phyloP scores from a whole-genome alignment of 2,888 invertebrate genomes.

The Pristionchus japonicus region DNA sequence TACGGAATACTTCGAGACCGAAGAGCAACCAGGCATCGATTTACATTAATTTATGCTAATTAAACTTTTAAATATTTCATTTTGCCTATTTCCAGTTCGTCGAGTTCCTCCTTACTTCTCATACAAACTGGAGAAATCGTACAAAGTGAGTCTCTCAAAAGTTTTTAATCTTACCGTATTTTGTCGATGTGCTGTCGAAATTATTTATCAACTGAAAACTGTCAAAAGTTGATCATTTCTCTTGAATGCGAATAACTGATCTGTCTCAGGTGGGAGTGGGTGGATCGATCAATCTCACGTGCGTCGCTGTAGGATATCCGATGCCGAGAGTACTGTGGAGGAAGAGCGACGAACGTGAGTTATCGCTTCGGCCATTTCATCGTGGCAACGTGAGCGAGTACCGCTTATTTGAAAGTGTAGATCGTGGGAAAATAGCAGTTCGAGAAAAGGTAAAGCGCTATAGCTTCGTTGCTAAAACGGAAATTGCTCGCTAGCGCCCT shows the following conservation, averaged over 20 bases:
- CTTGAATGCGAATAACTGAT: not conserved
- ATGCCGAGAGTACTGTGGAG: constrained; percentile 92
- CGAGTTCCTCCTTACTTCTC: constrained; percentile 96
- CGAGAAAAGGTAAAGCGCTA: too few species aligned
- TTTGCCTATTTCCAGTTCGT: constrained; percentile 82
- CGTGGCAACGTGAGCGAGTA: too few species aligned
- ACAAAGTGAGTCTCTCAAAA: constrained; percentile 87
- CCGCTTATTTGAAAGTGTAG: too few species aligned
- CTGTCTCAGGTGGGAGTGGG: constrained; percentile 85
- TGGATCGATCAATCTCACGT: constrained; percentile 90
- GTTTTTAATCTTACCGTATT: too few species aligned
- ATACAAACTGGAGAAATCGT: constrained; percentile 87
- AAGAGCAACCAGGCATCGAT: constrained; percentile 35
- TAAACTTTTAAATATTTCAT: not conserved
- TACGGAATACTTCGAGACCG: constrained; percentile 35
- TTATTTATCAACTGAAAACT: too few species aligned
- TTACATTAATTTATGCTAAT: not conserved
- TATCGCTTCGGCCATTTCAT: too few species aligned
- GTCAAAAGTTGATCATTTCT: too few species aligned
- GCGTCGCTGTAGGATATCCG: constrained; percentile 96
- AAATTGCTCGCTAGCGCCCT: too few species aligned
- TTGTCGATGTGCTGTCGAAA: too few species aligned
- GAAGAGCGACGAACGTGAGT: constrained; percentile 54
- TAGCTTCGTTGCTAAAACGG: too few species aligned
- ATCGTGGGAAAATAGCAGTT: too few species aligned